phyloP scores from a whole-genome alignment of 2,888 invertebrate species.

The Leuctra nigra region DNA sequence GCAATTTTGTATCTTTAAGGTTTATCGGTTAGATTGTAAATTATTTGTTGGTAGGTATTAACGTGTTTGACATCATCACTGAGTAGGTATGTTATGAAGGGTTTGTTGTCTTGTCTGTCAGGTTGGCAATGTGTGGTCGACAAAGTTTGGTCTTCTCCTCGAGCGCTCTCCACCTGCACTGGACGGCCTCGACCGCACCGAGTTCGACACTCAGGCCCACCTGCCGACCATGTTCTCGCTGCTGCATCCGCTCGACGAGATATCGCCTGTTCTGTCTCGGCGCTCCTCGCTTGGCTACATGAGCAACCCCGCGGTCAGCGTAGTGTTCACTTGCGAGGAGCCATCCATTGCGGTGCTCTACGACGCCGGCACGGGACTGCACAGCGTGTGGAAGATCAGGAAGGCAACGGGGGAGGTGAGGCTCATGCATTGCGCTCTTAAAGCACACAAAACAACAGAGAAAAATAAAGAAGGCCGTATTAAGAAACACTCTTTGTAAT shows the following conservation, averaged over 20 bases:
- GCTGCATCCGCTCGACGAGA: conserved; percentile 85
- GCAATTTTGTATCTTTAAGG: too few relatives aligned
- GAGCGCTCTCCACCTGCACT: conserved; percentile 50
- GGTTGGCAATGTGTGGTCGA: conserved; percentile 76
- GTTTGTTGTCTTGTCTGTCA: too few relatives aligned
- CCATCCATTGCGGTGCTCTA: conserved; percentile 79
- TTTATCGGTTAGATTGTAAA: too few relatives aligned
- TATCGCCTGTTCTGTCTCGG: conserved; percentile 73
- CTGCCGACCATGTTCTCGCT: conserved; percentile 80
- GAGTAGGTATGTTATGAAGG: too few relatives aligned
- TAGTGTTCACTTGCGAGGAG: conserved; percentile 68
- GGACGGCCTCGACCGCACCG: conserved; percentile 33
- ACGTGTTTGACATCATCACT: too few relatives aligned
- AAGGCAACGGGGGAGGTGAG: conserved; percentile 69
- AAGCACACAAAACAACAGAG: too few relatives aligned
- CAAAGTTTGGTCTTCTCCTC: conserved; percentile 76
- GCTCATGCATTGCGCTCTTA: too few relatives aligned
- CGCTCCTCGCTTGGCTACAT: conserved; percentile 42
- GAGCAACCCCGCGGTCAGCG: conserved; percentile 49
- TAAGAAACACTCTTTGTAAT: too few relatives aligned
- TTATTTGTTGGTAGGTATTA: too few relatives aligned
- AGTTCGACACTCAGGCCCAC: conserved; percentile 36
- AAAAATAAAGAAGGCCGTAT: too few relatives aligned
- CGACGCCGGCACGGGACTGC: conserved; percentile 66
- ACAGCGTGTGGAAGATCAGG: conserved; percentile 76